Percentiles rank a stretch among this genome's conserved stretches.
phyloP scores from a whole-genome alignment of 2,888 invertebrate genomes.

The Drosophila pseudotalamancana region DNA sequence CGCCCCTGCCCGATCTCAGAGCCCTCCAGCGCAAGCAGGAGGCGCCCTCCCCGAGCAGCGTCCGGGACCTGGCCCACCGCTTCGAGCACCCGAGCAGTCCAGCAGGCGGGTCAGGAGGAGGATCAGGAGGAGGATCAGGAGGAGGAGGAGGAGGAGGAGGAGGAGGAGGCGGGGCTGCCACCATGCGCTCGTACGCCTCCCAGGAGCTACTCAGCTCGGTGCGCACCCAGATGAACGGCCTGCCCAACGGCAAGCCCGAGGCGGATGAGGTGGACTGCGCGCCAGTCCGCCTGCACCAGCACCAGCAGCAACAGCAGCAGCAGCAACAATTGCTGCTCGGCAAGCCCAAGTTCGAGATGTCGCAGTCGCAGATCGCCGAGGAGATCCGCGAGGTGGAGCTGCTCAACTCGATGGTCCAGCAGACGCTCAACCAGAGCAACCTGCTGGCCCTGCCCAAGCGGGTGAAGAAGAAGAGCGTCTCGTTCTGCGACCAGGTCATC shows the following conservation, averaged over 20 bases:
- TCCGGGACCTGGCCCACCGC: constrained; percentile 92
- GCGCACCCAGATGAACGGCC: constrained; percentile 85
- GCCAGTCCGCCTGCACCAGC: constrained; percentile 27
- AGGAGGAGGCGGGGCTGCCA: constrained; percentile 30
- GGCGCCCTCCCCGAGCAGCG: constrained; percentile 82
- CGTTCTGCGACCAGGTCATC: constrained; percentile 97
- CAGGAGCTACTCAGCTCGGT: constrained; percentile 82
- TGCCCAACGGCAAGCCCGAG: constrained; percentile 73
- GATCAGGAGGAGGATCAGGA: not conserved
- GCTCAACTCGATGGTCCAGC: constrained; percentile 86
- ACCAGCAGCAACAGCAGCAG: constrained; percentile 48
- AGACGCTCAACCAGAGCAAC: constrained; percentile 84
- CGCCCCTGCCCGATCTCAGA: constrained; percentile 84
- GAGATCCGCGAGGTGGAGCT: constrained; percentile 86
- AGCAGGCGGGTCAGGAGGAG: not conserved
- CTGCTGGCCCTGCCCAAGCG: constrained; percentile 85
- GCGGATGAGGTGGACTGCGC: constrained; percentile 82
- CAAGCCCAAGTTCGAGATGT: constrained; percentile 83
- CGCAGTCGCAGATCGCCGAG: constrained; percentile 86
- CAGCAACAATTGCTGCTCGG: constrained; percentile 71
- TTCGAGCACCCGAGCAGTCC: constrained; percentile 87
- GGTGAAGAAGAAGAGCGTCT: constrained; percentile 95
- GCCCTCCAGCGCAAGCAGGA: constrained; percentile 76
- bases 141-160: not conserved
- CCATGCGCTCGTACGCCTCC: constrained; percentile 81